These are phyloP conservation scores for Anas bernieri DNA, from an alignment of 2,797 vertebrate genomes.

Conservation along the genomic window DNA sequence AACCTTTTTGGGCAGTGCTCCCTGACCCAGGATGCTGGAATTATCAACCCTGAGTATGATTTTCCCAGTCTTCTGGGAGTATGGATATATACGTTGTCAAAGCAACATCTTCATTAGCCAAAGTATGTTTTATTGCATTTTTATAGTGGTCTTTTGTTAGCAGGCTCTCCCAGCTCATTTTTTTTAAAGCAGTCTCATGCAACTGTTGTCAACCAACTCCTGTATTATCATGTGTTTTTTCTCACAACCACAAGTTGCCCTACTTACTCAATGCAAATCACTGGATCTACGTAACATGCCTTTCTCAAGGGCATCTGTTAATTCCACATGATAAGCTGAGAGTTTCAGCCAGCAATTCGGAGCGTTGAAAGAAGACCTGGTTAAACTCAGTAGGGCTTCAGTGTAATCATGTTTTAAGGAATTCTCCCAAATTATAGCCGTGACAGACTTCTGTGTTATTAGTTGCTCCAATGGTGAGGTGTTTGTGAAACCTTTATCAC, in stretches of 20 bases:
- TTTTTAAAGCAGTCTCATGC: background rate
- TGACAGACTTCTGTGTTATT: background rate
- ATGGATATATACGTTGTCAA: background rate
- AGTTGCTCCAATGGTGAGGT: background rate
- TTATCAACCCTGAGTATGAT: background rate
- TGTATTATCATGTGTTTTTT: background rate
- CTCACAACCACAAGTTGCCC: constrained; percentile 8
- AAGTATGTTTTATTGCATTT: background rate
- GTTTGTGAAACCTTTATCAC: background rate
- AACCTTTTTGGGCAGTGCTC: background rate
- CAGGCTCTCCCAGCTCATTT: background rate
- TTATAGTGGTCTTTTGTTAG: background rate
- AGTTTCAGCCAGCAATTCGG: background rate
- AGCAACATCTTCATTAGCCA: background rate
- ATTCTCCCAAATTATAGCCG: background rate
- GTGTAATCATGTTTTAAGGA: background rate
- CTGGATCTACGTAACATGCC: background rate
- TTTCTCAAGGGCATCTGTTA: constrained; percentile 63
- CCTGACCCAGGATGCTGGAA: background rate
- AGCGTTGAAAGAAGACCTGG: background rate
- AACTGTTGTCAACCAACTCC: background rate
- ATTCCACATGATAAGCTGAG: constrained; percentile 27
- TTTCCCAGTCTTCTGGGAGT: background rate
- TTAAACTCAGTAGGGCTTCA: background rate
- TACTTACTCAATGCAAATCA: constrained; percentile 46